Evolutionary conservation across 2,113 vertebrate species (phyloP).

Genomic region (Macrotis lagotis): DNA sequence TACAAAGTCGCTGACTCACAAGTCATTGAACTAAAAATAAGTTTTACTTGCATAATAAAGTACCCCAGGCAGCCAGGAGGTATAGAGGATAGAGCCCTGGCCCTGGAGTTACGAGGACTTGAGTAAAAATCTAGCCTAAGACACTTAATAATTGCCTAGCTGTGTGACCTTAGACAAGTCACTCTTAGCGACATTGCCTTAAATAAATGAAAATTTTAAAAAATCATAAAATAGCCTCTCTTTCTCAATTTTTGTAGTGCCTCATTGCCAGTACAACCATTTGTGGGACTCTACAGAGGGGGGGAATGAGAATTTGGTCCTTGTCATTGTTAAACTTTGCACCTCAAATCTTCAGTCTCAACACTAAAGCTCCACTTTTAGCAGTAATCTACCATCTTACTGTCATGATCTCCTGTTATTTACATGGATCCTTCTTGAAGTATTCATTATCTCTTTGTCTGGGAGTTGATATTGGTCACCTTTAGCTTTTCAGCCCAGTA

Average conservation of each 20-base stretch:
- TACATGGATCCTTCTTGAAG: neutral
- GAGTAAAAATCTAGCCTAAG: too few species aligned
- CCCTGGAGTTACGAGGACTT: too few species aligned
- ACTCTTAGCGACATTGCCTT: too few species aligned
- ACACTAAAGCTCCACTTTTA: neutral
- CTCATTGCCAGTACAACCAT: neutral
- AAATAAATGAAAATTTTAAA: too few species aligned
- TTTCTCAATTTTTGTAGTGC: neutral
- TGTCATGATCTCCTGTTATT: neutral
- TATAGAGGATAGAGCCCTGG: too few species aligned
- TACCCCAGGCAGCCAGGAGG: too few species aligned
- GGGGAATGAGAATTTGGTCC: neutral
- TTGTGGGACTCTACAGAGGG: neutral
- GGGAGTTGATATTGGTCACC: neutral
- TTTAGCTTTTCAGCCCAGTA: neutral
- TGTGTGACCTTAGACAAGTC: too few species aligned
- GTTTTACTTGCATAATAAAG: neutral
- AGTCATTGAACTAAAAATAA: neutral
- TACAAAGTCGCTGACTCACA: neutral
- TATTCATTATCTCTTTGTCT: neutral
- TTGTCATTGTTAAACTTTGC: neutral
- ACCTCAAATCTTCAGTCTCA: neutral
- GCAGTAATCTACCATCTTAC: neutral
- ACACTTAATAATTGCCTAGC: too few species aligned
- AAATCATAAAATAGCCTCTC: too few species aligned